Percentiles rank a stretch among this genome's conserved stretches.
Evolutionary conservation across 2,113 vertebrate species (phyloP).

Genomic region (Megalops atlanticus): DNA sequence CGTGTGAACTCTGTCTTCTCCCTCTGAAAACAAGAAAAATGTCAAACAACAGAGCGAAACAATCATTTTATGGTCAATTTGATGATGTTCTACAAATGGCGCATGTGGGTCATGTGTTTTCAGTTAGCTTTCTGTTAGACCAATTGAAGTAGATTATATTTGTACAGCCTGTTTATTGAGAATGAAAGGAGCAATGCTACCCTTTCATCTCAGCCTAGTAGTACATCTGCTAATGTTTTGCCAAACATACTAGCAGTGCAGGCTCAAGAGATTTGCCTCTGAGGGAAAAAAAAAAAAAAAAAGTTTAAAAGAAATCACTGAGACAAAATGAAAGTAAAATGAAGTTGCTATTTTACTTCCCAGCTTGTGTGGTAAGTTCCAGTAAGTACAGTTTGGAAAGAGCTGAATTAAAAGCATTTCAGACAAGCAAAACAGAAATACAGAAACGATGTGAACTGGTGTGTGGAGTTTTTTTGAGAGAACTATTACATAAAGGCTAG

Average conservation of each 20-base stretch:
- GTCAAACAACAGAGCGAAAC: background rate
- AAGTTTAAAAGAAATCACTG: background rate
- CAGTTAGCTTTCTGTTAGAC: background rate
- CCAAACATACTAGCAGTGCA: background rate
- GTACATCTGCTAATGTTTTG: background rate
- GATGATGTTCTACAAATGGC: background rate
- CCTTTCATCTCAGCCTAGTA: background rate
- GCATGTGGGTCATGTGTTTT: background rate
- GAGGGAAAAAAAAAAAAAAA: too few species aligned
- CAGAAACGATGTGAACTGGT: slow-evolving; percentile 36
- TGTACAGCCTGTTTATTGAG: background rate
- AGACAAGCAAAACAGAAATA: slow-evolving; percentile 49
- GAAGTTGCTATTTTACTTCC: background rate
- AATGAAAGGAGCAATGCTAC: background rate
- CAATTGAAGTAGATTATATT: background rate
- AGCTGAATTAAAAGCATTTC: slow-evolving; percentile 43
- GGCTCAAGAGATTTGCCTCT: background rate
- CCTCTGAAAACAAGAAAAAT: background rate
- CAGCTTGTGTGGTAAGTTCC: background rate
- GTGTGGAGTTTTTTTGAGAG: slow-evolving; percentile 30
- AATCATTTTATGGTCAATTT: background rate
- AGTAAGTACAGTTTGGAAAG: slow-evolving; percentile 35
- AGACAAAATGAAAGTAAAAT: background rate
- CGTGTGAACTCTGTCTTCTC: background rate
- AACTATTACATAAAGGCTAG: slow-evolving; percentile 46